These are phyloP conservation scores for Notamacropus eugenii DNA, from an alignment of 2,797 vertebrate species.

Conservation along the genomic window DNA sequence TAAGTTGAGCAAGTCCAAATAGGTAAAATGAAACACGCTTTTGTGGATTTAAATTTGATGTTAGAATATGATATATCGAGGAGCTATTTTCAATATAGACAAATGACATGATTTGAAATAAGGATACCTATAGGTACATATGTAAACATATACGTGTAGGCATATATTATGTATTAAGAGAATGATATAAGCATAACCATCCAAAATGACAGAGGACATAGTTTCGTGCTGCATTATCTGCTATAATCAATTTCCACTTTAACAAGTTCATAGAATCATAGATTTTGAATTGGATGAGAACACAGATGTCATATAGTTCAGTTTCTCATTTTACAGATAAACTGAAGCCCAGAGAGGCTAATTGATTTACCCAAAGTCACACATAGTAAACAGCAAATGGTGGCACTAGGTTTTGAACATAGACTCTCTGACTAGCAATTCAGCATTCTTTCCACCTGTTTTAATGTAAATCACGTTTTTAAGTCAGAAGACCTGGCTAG, in stretches of 20 bases:
- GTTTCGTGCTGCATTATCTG: neutral
- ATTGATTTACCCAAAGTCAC: neutral
- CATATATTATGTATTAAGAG: neutral
- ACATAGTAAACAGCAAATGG: neutral
- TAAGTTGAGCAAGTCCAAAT: neutral
- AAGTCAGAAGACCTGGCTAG: neutral
- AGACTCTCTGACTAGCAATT: neutral
- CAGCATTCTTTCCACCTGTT: neutral
- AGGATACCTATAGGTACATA: neutral
- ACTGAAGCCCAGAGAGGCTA: neutral
- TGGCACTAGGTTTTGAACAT: neutral
- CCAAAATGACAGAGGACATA: neutral
- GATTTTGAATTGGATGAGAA: neutral
- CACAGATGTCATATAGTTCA: neutral
- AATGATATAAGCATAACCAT: neutral
- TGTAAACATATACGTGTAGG: neutral
- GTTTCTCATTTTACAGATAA: neutral
- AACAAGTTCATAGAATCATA: neutral
- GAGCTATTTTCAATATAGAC: slow-evolving; percentile 37
- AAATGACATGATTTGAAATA: neutral
- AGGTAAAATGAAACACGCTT: neutral
- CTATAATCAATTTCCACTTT: neutral
- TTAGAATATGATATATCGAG: neutral
- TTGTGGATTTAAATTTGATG: slow-evolving; percentile 38
- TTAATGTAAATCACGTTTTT: neutral